Percentiles rank a stretch among this genome's conserved stretches.
phyloP scores from a whole-genome alignment of 1,140 invertebrate genomes.

The Carposina sasakii region DNA sequence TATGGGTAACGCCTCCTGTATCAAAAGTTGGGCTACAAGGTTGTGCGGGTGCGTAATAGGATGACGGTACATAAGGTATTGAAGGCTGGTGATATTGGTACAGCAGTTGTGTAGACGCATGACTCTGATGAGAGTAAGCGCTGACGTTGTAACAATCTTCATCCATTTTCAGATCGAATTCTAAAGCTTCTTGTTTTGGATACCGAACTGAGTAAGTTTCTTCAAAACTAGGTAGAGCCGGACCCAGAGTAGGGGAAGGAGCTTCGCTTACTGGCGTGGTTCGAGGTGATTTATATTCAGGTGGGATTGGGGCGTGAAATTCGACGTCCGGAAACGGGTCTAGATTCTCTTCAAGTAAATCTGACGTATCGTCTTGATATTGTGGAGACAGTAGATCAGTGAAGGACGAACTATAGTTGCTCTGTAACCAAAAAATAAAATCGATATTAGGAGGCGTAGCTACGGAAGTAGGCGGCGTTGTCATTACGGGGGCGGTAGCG shows the following conservation, averaged over 20 bases:
- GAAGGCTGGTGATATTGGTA: slow-evolving; percentile 77
- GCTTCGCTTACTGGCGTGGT: slow-evolving; percentile 57
- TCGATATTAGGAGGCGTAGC: slow-evolving; percentile 59
- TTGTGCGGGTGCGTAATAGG: slow-evolving; percentile 73
- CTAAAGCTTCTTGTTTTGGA: slow-evolving; percentile 73
- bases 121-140: slow-evolving; percentile 74
- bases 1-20: slow-evolving; percentile 59
- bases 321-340: slow-evolving; percentile 72
- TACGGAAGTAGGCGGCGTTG: slow-evolving; percentile 50
- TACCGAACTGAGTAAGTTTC: slow-evolving; percentile 87
- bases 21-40: slow-evolving; percentile 73
- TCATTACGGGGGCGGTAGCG: too few species aligned
- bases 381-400: slow-evolving; percentile 70
- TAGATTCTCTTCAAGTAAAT: slow-evolving; percentile 69
- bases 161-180: slow-evolving; percentile 83
- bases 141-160: slow-evolving; percentile 81
- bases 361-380: slow-evolving; percentile 70
- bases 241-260: slow-evolving; percentile 68
- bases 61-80: slow-evolving; percentile 68
- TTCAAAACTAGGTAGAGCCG: slow-evolving; percentile 87
- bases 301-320: slow-evolving; percentile 62
- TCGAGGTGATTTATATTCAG: slow-evolving; percentile 54
- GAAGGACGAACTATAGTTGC: slow-evolving; percentile 73
- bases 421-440: slow-evolving; percentile 67
- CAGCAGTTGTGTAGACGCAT: slow-evolving; percentile 66